These are phyloP conservation scores for Uromys caudimaculatus DNA, from an alignment of 2,797 vertebrate genomes.

Conservation along the genomic window DNA sequence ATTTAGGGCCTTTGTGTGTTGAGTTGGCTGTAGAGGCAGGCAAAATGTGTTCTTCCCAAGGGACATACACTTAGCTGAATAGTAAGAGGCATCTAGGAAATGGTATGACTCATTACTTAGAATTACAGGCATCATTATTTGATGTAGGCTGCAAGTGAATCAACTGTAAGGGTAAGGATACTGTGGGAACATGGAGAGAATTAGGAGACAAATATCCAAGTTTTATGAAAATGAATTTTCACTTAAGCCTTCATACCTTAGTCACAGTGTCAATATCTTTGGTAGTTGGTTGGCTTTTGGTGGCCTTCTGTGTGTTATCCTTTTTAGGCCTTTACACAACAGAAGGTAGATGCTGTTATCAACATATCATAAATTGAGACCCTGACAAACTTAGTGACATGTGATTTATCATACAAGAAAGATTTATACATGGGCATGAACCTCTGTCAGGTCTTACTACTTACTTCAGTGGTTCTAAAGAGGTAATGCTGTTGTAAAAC, in stretches of 20 bases:
- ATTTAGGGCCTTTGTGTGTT: neutral
- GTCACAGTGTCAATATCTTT: neutral
- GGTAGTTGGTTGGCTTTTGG: neutral
- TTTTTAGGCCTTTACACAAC: neutral
- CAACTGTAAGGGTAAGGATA: fast-evolving
- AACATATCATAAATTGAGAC: neutral
- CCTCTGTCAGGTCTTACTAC: neutral
- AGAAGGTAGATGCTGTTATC: neutral
- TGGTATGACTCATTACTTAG: neutral
- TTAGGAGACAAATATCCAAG: neutral
- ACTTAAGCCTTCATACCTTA: neutral
- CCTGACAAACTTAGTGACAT: neutral
- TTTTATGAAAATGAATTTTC: neutral
- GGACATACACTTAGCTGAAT: neutral
- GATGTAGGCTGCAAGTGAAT: neutral
- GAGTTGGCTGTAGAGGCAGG: neutral
- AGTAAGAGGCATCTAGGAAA: neutral
- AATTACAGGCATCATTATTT: neutral
- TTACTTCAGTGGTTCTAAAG: neutral
- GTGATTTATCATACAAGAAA: neutral
- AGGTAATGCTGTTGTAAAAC: neutral
- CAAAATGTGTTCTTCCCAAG: neutral
- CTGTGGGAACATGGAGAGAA: neutral
- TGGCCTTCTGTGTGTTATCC: neutral
- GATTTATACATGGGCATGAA: neutral